Percentiles rank a stretch among this genome's conserved stretches.
These are phyloP conservation scores for Hemibagrus wyckioides DNA, from an alignment of 2,113 vertebrate genomes.

Conservation along the genomic window DNA sequence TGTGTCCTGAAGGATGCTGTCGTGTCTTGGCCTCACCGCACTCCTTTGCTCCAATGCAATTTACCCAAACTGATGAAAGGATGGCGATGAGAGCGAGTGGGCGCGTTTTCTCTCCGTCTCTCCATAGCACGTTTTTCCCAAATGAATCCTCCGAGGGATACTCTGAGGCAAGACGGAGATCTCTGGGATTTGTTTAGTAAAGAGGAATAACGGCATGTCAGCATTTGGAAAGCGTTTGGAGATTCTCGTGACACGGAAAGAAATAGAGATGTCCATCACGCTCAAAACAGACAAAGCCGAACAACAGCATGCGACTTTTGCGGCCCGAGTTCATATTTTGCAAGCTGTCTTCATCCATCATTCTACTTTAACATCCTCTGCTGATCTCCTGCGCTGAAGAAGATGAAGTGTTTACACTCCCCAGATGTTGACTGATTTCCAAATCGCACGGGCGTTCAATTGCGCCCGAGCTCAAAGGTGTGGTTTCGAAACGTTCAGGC, in stretches of 20 bases:
- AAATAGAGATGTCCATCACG: conserved; percentile 31
- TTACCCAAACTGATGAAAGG: conserved; percentile 61
- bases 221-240: neutral
- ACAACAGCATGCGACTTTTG: conserved; percentile 8
- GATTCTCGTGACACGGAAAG: neutral
- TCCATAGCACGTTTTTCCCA: conserved; percentile 38
- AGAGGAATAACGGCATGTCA: neutral
- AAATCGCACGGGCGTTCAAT: neutral
- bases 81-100: conserved; percentile 21
- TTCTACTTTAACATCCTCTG: neutral
- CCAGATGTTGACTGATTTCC: conserved; percentile 1
- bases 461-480: neutral
- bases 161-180: neutral
- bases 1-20: conserved; percentile 28
- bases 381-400: neutral
- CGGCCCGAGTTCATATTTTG: conserved; percentile 8
- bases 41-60: conserved; percentile 48
- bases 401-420: conserved; percentile 9
- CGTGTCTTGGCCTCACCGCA: neutral
- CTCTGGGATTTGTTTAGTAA: conserved; percentile 29
- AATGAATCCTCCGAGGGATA: conserved; percentile 44
- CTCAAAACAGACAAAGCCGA: neutral
- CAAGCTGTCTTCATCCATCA: conserved; percentile 19
- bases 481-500: neutral
- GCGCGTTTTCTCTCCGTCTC: conserved; percentile 26